phyloP scores from a whole-genome alignment of 2,797 vertebrate genomes.

The Smutsia gigantea region DNA sequence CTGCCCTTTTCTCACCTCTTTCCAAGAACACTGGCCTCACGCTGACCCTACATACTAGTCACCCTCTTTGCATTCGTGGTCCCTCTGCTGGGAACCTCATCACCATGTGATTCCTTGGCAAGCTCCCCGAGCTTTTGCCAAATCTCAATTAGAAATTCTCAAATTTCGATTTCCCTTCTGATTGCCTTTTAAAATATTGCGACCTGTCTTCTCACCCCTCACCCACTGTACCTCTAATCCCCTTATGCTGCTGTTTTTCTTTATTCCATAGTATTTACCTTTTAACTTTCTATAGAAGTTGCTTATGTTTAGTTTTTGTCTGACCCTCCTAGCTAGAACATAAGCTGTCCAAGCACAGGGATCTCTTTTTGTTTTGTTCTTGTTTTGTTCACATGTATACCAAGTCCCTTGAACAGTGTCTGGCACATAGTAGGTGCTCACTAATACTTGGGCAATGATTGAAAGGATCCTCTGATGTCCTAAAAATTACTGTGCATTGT shows the following conservation, averaged over 20 bases:
- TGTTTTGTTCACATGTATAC: neutral
- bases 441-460: neutral
- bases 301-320: neutral
- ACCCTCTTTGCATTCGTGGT: too few relatives aligned
- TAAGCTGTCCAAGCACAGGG: neutral
- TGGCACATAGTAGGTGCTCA: neutral
- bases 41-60: neutral
- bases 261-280: neutral
- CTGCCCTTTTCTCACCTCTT: neutral
- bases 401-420: neutral
- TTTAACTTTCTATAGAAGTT: neutral
- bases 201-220: neutral
- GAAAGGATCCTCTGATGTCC: neutral
- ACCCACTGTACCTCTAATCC: neutral
- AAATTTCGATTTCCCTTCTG: neutral
- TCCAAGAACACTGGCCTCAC: neutral
- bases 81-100: neutral
- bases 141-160: neutral
- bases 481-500: neutral
- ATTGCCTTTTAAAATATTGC: neutral
- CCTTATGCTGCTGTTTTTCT: neutral
- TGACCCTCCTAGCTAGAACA: neutral
- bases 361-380: too few relatives aligned
- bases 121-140: neutral
- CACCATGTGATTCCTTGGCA: too few relatives aligned